phyloP scores from a whole-genome alignment of 2,888 invertebrate species.

The Dolichopus griseipennis region DNA sequence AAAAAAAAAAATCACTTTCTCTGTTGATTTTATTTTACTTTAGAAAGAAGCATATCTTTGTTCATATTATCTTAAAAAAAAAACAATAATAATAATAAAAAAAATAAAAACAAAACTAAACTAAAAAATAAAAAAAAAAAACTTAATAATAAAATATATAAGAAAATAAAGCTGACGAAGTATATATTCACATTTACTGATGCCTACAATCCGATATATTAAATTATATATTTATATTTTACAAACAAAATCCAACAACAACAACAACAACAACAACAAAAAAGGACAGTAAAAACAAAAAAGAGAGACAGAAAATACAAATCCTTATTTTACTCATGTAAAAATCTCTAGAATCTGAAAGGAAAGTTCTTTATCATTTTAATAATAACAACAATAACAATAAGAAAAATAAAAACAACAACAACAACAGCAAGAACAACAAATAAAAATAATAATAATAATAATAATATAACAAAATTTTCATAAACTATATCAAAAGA shows the following conservation, averaged over 20 bases:
- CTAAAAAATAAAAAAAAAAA: neutral
- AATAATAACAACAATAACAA: too few species aligned
- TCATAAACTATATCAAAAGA: too few species aligned
- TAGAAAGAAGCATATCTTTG: neutral
- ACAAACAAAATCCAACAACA: neutral
- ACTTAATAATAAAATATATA: neutral
- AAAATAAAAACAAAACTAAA: neutral
- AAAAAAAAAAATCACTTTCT: neutral
- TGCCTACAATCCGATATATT: slow-evolving; percentile 6
- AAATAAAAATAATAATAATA: too few species aligned
- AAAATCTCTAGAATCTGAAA: too few species aligned
- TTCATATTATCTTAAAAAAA: neutral
- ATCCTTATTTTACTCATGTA: too few species aligned
- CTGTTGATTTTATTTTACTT: neutral
- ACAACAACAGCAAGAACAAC: too few species aligned
- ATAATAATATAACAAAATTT: too few species aligned
- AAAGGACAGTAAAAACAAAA: too few species aligned
- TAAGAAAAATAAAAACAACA: too few species aligned
- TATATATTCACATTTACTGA: slow-evolving; percentile 6
- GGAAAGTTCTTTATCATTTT: too few species aligned
- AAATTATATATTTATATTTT: slow-evolving; percentile 1
- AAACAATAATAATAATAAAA: neutral
- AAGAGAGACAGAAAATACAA: too few species aligned
- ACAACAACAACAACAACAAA: neutral
- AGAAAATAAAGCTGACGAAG: neutral